Percentiles rank a stretch among this genome's conserved stretches.
These are phyloP conservation scores for Acanthacorydalis orientalis DNA, from an alignment of 2,888 invertebrate species.

Conservation along the genomic window DNA sequence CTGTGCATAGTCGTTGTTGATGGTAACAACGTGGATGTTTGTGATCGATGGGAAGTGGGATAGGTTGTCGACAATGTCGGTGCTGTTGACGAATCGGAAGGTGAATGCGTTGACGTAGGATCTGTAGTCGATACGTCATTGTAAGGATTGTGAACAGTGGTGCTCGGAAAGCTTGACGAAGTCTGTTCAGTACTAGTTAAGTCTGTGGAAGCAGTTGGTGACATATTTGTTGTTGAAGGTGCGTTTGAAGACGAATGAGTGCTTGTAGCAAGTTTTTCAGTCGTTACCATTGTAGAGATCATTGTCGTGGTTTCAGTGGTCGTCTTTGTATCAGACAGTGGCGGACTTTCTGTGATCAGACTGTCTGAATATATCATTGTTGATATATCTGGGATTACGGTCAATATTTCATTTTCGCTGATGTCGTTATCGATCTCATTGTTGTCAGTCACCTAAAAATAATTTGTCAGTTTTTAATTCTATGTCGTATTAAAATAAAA, in stretches of 20 bases:
- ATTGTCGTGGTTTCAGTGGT: not conserved
- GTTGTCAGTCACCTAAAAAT: slow-evolving; percentile 16
- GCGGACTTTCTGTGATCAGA: slow-evolving; percentile 9
- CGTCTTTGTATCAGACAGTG: not conserved
- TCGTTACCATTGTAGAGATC: slow-evolving; percentile 5
- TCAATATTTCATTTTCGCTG: slow-evolving; percentile 11
- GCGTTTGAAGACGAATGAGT: slow-evolving; percentile 5
- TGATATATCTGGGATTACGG: not conserved
- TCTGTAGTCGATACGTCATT: slow-evolving; percentile 5
- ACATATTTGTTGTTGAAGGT: slow-evolving; percentile 3
- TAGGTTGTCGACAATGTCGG: slow-evolving; percentile 12
- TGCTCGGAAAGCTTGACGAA: slow-evolving; percentile 4
- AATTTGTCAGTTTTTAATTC: not conserved
- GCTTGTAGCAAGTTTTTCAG: slow-evolving; percentile 6
- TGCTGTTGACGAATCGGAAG: slow-evolving; percentile 8
- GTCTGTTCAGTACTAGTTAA: not conserved
- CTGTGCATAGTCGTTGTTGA: too few species aligned
- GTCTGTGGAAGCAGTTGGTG: not conserved
- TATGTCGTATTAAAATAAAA: not conserved
- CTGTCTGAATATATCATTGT: slow-evolving; percentile 4
- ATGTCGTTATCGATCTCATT: slow-evolving; percentile 16
- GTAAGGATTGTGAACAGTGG: slow-evolving; percentile 1
- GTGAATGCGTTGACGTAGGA: slow-evolving; percentile 8
- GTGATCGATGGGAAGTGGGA: too few species aligned
- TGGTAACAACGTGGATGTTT: too few species aligned